phyloP scores from a whole-genome alignment of 2,797 vertebrate species.

The Pipistrellus kuhlii region DNA sequence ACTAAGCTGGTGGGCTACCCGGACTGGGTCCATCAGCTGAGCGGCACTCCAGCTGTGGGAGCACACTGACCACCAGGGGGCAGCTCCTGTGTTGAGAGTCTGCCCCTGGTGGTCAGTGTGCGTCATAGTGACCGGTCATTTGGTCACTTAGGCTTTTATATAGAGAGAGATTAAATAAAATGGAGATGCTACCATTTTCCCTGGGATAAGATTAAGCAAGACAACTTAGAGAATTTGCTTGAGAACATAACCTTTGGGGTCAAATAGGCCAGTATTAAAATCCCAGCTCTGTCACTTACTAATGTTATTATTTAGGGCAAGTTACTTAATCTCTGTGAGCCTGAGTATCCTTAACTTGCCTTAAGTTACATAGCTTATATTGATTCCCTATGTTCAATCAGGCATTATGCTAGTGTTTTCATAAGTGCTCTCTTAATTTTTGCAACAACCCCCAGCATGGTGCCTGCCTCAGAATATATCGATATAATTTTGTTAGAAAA shows the following conservation, averaged over 20 bases:
- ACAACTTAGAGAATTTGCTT: neutral
- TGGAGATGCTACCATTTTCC: neutral
- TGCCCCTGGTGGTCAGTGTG: no score
- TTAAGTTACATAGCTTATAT: neutral
- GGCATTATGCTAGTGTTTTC: constrained; percentile 23
- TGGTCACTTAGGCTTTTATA: no score
- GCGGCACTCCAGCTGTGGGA: no score
- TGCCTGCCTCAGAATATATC: neutral
- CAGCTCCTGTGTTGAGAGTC: no score
- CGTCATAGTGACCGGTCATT: no score
- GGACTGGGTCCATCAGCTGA: no score
- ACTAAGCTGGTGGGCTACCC: no score
- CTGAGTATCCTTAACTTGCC: constrained; percentile 33
- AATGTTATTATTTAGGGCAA: neutral
- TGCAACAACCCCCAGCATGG: neutral
- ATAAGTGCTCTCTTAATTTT: constrained; percentile 23
- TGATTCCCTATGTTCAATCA: neutral
- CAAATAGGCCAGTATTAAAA: constrained; percentile 21
- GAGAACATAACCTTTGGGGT: neutral
- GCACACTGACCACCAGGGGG: no score
- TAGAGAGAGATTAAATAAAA: neutral
- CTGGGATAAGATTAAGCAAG: neutral
- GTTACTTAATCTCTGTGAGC: neutral
- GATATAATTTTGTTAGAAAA: constrained; percentile 12
- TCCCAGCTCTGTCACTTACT: constrained; percentile 13